Percentiles rank a stretch among this genome's conserved stretches.
Conservation (phyloP, 2,888 invertebrate species). For the Tupiocoris notatus region DNA sequence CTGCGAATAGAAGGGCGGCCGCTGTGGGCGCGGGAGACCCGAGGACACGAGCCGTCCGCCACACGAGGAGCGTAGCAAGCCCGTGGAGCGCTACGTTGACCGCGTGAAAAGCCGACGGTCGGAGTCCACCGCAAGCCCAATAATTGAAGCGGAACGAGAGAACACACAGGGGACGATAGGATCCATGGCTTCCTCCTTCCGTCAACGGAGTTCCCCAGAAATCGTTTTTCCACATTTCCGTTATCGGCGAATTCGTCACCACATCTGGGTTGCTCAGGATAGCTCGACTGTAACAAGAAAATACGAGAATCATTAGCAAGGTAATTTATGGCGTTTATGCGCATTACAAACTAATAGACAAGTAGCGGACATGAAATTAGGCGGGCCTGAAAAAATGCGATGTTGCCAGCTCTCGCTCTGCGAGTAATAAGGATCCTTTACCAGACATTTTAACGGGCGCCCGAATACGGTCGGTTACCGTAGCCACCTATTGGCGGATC, state of each 20-base stretch:
- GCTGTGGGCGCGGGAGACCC: slow-evolving; percentile 64
- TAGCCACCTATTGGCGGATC: no score
- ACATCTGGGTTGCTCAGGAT: slow-evolving; percentile 93
- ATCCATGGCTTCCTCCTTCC: slow-evolving; percentile 93
- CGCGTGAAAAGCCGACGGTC: slow-evolving; percentile 81
- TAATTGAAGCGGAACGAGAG: slow-evolving; percentile 83
- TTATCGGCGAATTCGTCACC: slow-evolving; percentile 60
- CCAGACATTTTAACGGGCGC: no score
- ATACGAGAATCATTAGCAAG: no score
- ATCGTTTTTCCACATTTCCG: slow-evolving; percentile 82
- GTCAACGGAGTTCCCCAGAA: slow-evolving; percentile 97
- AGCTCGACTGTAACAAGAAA: slow-evolving; percentile 74
- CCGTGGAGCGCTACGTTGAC: slow-evolving; percentile 84
- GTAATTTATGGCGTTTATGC: no score
- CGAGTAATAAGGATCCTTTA: no score
- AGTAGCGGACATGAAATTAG: no score
- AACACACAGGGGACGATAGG: slow-evolving; percentile 90
- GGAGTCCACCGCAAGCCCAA: slow-evolving; percentile 72
- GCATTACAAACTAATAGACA: no score
- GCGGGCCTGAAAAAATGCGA: no score
- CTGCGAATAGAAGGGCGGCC: slow-evolving; percentile 74
- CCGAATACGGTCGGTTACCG: no score
- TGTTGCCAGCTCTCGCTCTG: no score
- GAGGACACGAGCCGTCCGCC: slow-evolving; percentile 47
- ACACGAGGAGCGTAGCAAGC: slow-evolving; percentile 69